Base-by-base conservation (phyloP, 1,140 invertebrate genomes). In the Heliconius himera region DNA sequence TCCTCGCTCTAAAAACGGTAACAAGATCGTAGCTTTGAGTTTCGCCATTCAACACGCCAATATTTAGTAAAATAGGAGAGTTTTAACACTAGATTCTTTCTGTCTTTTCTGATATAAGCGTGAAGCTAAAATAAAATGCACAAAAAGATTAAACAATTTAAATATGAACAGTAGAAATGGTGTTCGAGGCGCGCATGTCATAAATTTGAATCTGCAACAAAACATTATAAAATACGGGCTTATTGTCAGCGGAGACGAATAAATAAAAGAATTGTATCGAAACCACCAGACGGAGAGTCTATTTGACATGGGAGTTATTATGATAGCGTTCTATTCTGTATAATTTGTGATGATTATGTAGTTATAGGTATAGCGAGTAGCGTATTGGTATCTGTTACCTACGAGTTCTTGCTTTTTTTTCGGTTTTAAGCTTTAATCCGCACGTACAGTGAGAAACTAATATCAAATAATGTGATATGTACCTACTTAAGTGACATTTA, bases 151-250 rank as follows among this genome's bases (percentile, higher is more conserved):
- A 56, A 56, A 56, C 54, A 56, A 56, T 72, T 72, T 72, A 22
- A 56, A 29, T 18, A 72, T 18, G 26, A 77, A 71, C 76, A 46
- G 38, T 72, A 78, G 22, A 73, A 78, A 60, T 88, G 87, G 88
- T 88, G 88, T 86, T 85, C 51, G 76, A 82, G 83, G 85, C 86
- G 85, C 83, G 87, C 88, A 88, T 82, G 81, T 93, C 90, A 91
- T 93, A 93, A 91, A 93, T 93, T 90, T 93, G 87, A 93, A 93
- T 91, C 87, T 83, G 85, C 84, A 87, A 89, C 86, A 87, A 89
- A 88, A 86, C 87, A 73, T 81, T 83, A 91, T 93, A 91, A 93
- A 86, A 93, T 93, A 93, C 84, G 82, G 85, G 85, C 86, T 89
- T 88, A 93, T 93, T 93, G 91, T 93, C 87, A 92, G 80, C 77